Percentiles rank a stretch among this genome's conserved stretches.
These are phyloP conservation scores for Seira musarum DNA, from an alignment of 2,888 invertebrate species.

Conservation along the genomic window DNA sequence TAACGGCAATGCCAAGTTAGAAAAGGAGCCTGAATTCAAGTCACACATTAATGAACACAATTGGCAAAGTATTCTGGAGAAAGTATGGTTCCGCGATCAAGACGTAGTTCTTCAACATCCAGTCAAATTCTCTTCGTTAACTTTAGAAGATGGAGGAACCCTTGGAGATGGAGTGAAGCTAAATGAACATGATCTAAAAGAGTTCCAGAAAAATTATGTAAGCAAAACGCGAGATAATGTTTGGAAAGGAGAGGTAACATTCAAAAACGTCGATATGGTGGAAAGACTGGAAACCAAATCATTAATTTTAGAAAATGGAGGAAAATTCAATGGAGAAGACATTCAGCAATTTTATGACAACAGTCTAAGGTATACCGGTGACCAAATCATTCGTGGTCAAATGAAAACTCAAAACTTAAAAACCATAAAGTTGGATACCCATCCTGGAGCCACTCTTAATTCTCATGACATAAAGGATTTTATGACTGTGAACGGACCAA, in stretches of 20 bases:
- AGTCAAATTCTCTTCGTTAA: constrained; percentile 39
- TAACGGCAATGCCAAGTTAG: constrained; percentile 54
- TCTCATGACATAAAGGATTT: constrained; percentile 41
- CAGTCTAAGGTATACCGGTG: constrained; percentile 46
- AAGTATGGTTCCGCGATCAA: constrained; percentile 55
- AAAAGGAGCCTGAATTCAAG: constrained; percentile 53
- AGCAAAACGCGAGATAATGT: constrained; percentile 55
- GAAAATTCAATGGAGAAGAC: constrained; percentile 55
- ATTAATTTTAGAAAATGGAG: constrained; percentile 30
- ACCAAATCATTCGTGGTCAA: constrained; percentile 28
- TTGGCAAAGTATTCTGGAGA: constrained; percentile 40
- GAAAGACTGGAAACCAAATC: constrained; percentile 23
- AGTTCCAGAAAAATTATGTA: constrained; percentile 50
- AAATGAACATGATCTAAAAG: constrained; percentile 48
- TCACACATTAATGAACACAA: constrained; percentile 40
- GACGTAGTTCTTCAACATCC: constrained; percentile 35
- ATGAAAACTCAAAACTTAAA: background rate
- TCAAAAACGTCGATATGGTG: constrained; percentile 21
- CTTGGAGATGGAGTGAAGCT: constrained; percentile 27
- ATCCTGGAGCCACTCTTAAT: constrained; percentile 12
- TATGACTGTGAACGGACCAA: constrained; percentile 53
- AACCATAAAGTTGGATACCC: background rate
- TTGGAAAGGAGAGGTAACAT: constrained; percentile 53
- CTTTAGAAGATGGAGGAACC: constrained; percentile 31
- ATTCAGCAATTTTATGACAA: constrained; percentile 37